Percentiles rank a stretch among this genome's conserved stretches.
Evolutionary conservation across 1,140 invertebrate genomes (phyloP).

Genomic region (Cotesia glomerata): DNA sequence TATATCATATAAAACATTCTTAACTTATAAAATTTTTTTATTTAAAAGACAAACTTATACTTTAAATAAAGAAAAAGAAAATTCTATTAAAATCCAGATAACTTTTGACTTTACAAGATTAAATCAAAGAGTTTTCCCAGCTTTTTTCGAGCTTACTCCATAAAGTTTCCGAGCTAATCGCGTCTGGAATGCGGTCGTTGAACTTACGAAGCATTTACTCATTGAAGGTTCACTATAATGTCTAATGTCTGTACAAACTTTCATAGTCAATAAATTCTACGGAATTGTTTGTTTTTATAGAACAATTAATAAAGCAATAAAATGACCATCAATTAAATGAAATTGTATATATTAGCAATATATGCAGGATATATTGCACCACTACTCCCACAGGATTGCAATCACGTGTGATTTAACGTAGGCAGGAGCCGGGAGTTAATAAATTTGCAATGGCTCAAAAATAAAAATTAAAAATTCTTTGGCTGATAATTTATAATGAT

Average conservation of each 20-base stretch:
- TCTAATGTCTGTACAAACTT: neutral
- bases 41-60: too few species aligned
- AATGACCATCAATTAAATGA: too few species aligned
- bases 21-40: too few species aligned
- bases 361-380: too few species aligned
- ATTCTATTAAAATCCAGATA: too few species aligned
- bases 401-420: constrained; percentile 5
- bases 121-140: neutral
- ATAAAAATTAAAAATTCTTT: neutral
- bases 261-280: neutral
- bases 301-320: neutral
- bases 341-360: too few species aligned
- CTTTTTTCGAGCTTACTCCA: neutral
- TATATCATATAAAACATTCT: too few species aligned
- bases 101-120: too few species aligned
- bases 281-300: neutral
- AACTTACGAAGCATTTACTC: constrained; percentile 11
- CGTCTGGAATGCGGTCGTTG: constrained; percentile 11
- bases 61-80: too few species aligned
- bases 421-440: neutral
- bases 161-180: constrained; percentile 1
- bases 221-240: neutral
- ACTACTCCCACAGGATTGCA: too few species aligned
- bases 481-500: too few species aligned
- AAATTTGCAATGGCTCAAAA: constrained; percentile 1